Conservation (phyloP, 2,888 invertebrate species). For the Cancer borealis region DNA sequence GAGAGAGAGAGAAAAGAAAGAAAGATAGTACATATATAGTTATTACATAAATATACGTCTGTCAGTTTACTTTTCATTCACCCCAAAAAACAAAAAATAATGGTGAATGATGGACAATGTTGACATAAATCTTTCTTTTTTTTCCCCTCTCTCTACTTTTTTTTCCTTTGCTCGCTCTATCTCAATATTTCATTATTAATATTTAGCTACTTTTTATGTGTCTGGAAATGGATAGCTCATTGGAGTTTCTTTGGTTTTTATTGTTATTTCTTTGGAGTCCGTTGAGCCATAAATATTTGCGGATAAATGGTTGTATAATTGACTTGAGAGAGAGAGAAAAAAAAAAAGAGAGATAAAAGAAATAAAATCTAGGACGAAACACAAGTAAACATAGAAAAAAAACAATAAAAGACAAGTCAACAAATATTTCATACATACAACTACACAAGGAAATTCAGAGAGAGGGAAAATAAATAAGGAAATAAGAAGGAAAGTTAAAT, state of each 20-base stretch:
- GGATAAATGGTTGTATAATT: constrained; percentile 34
- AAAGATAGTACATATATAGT: not conserved
- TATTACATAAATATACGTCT: not conserved
- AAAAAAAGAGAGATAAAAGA: not conserved
- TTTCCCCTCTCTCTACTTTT: not conserved
- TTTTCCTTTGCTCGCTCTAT: not conserved
- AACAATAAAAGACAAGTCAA: not conserved
- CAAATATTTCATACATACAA: not conserved
- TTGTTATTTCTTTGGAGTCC: not conserved
- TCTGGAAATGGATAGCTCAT: not conserved
- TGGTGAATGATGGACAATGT: constrained; percentile 3
- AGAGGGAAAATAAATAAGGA: not conserved
- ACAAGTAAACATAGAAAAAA: not conserved
- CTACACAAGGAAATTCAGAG: not conserved
- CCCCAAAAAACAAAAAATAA: not conserved
- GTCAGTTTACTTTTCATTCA: not conserved
- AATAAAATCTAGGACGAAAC: not conserved
- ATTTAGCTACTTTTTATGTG: not conserved
- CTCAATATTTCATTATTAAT: not conserved
- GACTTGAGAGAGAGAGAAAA: not conserved
- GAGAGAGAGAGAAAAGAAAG: not conserved
- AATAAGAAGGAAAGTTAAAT: not conserved
- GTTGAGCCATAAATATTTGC: not conserved
- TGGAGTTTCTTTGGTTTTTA: not conserved
- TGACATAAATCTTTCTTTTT: not conserved